phyloP scores from a whole-genome alignment of 2,113 vertebrate genomes.

The Albula glossodonta region DNA sequence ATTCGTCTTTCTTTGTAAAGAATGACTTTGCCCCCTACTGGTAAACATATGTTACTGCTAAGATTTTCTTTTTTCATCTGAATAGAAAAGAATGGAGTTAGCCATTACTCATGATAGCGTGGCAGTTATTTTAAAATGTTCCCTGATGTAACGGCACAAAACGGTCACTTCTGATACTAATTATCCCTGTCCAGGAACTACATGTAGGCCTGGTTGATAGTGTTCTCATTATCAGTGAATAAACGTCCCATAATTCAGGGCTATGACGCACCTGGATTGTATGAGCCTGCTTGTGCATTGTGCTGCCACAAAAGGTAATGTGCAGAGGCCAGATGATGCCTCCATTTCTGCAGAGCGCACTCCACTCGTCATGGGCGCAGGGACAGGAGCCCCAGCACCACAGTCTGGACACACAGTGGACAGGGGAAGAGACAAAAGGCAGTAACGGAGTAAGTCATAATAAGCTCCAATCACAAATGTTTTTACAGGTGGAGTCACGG shows the following conservation, averaged over 20 bases:
- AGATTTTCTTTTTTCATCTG: not conserved
- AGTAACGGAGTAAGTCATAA: no score
- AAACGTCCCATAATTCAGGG: not conserved
- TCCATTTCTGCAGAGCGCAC: not conserved
- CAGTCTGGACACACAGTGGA: no score
- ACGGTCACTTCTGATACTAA: not conserved
- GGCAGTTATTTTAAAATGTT: not conserved
- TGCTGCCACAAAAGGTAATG: not conserved
- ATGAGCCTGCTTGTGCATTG: not conserved
- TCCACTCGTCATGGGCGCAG: no score
- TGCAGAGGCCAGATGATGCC: not conserved
- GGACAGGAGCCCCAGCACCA: no score
- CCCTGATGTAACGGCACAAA: not conserved
- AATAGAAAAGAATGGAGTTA: not conserved
- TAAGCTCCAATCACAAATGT: no score
- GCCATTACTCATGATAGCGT: not conserved
- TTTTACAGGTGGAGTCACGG: no score
- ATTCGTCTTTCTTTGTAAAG: slow-evolving; percentile 17
- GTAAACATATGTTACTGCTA: not conserved
- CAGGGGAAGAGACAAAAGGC: no score
- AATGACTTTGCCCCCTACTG: slow-evolving; percentile 53
- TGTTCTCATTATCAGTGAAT: not conserved
- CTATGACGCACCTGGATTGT: not conserved
- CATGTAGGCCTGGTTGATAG: not conserved
- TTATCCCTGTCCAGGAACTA: not conserved